A percentile compares a stretch with the other conserved stretches of the same genome.
phyloP scores from a whole-genome alignment of 2,113 vertebrate genomes.

The Pygoscelis adeliae region DNA sequence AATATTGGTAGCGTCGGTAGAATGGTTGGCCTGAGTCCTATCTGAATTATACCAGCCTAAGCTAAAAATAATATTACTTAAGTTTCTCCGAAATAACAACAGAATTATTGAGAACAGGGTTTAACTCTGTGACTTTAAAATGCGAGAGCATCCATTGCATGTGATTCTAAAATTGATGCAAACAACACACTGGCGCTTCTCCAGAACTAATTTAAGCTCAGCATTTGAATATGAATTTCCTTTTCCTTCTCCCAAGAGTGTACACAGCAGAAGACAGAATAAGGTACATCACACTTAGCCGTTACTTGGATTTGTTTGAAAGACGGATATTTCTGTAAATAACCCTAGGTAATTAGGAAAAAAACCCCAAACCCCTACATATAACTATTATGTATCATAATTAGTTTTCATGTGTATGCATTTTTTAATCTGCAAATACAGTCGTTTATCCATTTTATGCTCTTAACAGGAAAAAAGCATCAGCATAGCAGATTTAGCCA shows the following conservation, averaged over 20 bases:
- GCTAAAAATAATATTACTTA: constrained; percentile 32
- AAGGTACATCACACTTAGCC: constrained; percentile 24
- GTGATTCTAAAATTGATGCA: constrained; percentile 51
- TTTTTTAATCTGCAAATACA: not conserved
- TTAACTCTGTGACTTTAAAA: constrained; percentile 62
- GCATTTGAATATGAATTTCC: constrained; percentile 56
- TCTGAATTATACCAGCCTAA: constrained; percentile 26
- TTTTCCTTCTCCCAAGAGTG: constrained; percentile 44
- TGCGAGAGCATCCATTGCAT: constrained; percentile 28
- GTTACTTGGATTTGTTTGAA: constrained; percentile 12
- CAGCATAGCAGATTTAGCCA: not conserved
- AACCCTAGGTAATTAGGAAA: not conserved
- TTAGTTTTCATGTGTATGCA: not conserved
- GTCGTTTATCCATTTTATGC: not conserved
- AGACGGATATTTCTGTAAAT: not conserved
- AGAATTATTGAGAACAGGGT: constrained; percentile 9
- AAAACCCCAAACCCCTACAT: not conserved
- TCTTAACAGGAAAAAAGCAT: not conserved
- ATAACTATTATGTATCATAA: not conserved
- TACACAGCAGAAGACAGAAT: constrained; percentile 1
- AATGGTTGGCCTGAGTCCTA: not conserved
- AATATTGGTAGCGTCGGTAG: not conserved
- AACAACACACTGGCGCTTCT: constrained; percentile 20
- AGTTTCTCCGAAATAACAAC: not conserved
- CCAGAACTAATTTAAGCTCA: constrained; percentile 62